Conservation (phyloP, 2,113 vertebrate species). For the Thermophis baileyi region DNA sequence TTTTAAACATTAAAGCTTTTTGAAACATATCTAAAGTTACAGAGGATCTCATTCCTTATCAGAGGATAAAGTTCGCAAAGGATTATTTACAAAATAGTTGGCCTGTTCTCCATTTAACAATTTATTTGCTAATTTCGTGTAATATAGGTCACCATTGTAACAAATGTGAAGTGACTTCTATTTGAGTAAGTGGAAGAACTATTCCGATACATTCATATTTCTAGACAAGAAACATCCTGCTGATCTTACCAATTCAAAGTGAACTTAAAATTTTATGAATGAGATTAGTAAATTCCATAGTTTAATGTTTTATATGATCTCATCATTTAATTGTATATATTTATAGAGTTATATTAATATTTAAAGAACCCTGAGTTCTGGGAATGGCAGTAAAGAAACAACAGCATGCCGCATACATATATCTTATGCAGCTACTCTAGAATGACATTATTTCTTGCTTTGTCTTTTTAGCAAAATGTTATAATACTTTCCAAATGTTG, state of each 20-base stretch:
- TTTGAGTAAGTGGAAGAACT: neutral
- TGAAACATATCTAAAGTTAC: neutral
- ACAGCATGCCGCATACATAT: neutral
- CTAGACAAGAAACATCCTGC: neutral
- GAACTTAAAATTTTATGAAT: neutral
- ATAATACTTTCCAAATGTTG: neutral
- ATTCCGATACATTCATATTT: neutral
- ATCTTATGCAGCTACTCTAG: neutral
- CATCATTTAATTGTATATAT: conserved; percentile 6
- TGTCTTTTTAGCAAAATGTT: neutral
- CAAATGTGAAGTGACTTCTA: neutral
- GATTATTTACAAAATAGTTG: neutral
- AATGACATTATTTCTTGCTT: neutral
- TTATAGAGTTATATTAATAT: conserved; percentile 7
- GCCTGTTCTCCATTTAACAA: neutral
- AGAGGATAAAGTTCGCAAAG: neutral
- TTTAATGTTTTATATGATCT: conserved; percentile 10
- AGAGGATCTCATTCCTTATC: neutral
- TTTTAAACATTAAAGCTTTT: neutral
- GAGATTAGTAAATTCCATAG: neutral
- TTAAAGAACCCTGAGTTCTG: conserved; percentile 1
- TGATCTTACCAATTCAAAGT: neutral
- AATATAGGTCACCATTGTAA: neutral
- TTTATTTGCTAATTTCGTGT: neutral
- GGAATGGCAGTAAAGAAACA: neutral